Evolutionary conservation across 1,140 invertebrate genomes (phyloP).

Genomic region (Zaprionus ghesquierei): DNA sequence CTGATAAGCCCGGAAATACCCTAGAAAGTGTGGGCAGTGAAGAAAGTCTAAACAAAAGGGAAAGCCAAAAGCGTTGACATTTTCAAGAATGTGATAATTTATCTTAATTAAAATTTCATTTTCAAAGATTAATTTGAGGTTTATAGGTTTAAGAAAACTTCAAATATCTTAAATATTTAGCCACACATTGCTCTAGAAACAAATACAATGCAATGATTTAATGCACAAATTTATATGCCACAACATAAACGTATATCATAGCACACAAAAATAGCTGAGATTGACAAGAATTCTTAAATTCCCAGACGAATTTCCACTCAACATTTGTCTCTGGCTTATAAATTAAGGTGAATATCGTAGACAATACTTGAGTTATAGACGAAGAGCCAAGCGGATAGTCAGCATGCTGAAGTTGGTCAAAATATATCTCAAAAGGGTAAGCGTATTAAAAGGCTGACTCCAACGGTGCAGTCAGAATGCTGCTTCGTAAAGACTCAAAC

Average conservation of each 20-base stretch:
- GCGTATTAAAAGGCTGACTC: not conserved
- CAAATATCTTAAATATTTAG: too few species aligned
- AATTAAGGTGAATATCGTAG: not conserved
- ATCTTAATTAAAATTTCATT: too few species aligned
- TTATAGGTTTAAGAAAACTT: too few species aligned
- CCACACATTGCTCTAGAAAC: too few species aligned
- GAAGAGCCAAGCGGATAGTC: not conserved
- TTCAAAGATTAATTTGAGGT: too few species aligned
- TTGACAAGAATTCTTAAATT: not conserved
- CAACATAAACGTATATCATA: too few species aligned
- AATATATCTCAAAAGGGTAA: slow-evolving; percentile 3
- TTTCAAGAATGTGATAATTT: too few species aligned
- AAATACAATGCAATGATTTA: too few species aligned
- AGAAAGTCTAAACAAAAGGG: not conserved
- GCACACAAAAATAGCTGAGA: not conserved
- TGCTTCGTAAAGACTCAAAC: slow-evolving; percentile 62
- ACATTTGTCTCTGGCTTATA: not conserved
- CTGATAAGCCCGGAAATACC: not conserved
- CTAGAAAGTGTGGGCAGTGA: not conserved
- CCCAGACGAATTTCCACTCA: not conserved
- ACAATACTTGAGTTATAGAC: not conserved
- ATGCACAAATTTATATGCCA: not conserved
- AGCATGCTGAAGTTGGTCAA: not conserved
- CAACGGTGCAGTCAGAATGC: not conserved
- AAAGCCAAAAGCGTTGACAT: not conserved